Base-by-base conservation (phyloP, 2,113 vertebrate species). In the Macheiramphus alcinus region DNA sequence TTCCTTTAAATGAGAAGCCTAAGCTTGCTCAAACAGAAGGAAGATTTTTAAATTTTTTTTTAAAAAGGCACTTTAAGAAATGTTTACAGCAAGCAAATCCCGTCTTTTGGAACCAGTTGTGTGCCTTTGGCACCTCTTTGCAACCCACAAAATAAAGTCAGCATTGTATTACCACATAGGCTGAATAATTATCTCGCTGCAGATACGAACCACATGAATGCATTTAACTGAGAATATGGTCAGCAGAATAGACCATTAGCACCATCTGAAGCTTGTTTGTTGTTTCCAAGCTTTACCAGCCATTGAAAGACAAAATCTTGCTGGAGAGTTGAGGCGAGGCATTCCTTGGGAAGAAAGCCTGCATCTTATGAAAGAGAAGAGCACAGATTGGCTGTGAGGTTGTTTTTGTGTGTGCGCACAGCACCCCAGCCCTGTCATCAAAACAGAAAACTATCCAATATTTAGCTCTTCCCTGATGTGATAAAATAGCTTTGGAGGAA, bases 221-320 rank as follows among this genome's bases (percentile, higher is more conserved):
- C 82, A 79, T 94, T 97, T 96, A 90, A 82, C 74, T 93, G 79
- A 94, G 45, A 90, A 80, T 74, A 88, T 66, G 84, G 63, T 86
- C 90, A 90, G 58, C 74, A 93, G 85, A 88, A 93, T 78, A 85
- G 85, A 94, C 86, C 52, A 68, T 89, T 96, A 94, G 66, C 80
- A 95, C 84, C 78, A 79, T 90, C 89, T 95, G 94, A 96, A 94
- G n/a, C 86, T 90, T 87, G 38, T 91, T 94, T 91, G 80, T 86
- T 84, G 34, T 85, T 95, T 95, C 72, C 63, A 83, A 78, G 75
- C 74, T 56, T 70, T 88, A 90, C 48, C 53, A 92, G 67, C 47
- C 56, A 38, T 27, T 66, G 74, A 82, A 79, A 82, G 70, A 82
- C 73, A 79, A 50, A 86, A 72, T 84, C 65, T 91, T 81, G 18